These are phyloP conservation scores for Hetaerina americana DNA, from an alignment of 1,140 invertebrate genomes.

Conservation along the genomic window DNA sequence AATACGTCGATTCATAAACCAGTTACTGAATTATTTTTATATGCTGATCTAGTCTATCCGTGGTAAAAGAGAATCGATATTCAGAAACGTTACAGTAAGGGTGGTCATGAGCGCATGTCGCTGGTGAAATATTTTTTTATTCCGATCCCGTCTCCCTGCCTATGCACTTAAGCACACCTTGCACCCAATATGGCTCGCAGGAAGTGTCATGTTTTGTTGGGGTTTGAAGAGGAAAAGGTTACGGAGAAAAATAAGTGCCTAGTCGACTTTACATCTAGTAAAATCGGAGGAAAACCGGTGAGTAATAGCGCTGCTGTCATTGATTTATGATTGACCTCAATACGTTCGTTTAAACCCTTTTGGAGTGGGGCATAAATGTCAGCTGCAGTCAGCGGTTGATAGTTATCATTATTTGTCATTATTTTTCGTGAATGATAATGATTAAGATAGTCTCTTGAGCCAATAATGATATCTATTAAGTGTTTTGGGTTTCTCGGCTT, in stretches of 20 bases:
- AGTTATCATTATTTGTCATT: background rate
- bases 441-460: too few species aligned
- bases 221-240: constrained; percentile 53
- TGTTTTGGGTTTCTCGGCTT: too few species aligned
- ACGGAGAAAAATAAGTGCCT: constrained; percentile 43
- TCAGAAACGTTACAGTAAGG: background rate
- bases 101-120: background rate
- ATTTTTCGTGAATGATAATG: background rate
- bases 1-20: too few species aligned
- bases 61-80: background rate
- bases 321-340: background rate
- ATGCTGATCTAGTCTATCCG: too few species aligned
- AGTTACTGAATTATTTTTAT: too few species aligned
- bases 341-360: background rate
- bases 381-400: background rate
- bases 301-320: constrained; percentile 21
- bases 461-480: too few species aligned
- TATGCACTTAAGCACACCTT: background rate
- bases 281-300: constrained; percentile 56
- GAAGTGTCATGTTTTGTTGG: constrained; percentile 36
- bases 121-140: background rate
- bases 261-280: constrained; percentile 51
- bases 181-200: background rate
- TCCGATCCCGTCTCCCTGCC: background rate
- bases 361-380: background rate